A percentile compares a stretch with the other conserved stretches of the same genome.
phyloP scores from a whole-genome alignment of 2,113 vertebrate genomes.

The Agapornis roseicollis region DNA sequence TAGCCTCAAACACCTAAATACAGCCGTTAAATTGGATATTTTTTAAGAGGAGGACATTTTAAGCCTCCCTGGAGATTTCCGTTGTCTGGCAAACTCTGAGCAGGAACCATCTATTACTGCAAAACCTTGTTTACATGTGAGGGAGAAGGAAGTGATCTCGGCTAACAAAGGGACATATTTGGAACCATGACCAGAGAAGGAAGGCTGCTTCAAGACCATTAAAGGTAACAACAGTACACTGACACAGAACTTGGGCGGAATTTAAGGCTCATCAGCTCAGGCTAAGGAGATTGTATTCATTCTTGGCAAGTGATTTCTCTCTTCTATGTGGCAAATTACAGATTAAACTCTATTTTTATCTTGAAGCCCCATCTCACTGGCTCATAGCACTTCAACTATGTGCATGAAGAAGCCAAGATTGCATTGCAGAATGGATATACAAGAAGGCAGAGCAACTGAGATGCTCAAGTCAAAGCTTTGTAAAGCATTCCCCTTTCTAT shows the following conservation, averaged over 20 bases:
- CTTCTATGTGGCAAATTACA: not conserved
- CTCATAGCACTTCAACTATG: not conserved
- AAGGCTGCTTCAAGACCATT: not conserved
- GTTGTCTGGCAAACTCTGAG: not conserved
- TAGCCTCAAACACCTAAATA: constrained; percentile 65
- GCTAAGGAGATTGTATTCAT: not conserved
- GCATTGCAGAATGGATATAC: not conserved
- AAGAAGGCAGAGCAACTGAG: not conserved
- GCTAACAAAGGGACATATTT: not conserved
- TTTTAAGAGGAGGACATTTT: constrained; percentile 53
- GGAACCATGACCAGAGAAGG: not conserved
- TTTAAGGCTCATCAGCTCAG: not conserved
- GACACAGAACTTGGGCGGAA: not conserved
- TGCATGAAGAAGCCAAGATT: not conserved
- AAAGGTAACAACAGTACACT: not conserved
- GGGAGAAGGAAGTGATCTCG: not conserved
- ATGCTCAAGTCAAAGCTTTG: not conserved
- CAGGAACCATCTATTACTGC: not conserved
- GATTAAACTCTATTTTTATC: not conserved
- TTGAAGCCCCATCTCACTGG: not conserved
- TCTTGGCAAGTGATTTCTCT: not conserved
- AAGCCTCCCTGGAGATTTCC: constrained; percentile 28
- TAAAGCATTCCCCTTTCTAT: not conserved
- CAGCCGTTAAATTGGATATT: constrained; percentile 41
- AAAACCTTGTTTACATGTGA: not conserved